A percentile compares a stretch with the other conserved stretches of the same genome.
Conservation (phyloP, 92 coral and sea anemone species). For the Bergia sp. region DNA sequence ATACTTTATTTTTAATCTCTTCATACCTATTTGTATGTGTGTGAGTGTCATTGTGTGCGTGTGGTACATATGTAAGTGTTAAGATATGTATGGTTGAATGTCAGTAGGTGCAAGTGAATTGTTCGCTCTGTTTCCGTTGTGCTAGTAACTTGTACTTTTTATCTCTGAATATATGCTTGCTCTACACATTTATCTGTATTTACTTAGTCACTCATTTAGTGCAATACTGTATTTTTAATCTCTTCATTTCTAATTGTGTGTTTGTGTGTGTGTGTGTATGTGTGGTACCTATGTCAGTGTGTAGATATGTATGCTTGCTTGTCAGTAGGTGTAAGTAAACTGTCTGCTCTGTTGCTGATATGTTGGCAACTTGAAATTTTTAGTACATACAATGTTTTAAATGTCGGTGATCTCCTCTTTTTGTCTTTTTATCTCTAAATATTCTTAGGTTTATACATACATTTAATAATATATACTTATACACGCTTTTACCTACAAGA, state of each 20-base stretch:
- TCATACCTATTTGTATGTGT: background rate
- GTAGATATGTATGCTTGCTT: conserved; percentile 14
- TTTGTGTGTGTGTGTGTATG: background rate
- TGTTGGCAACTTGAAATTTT: conserved; percentile 15
- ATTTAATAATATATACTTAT: conserved; percentile 7
- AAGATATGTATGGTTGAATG: background rate
- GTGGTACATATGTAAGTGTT: background rate
- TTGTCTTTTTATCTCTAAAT: conserved; percentile 20
- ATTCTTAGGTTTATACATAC: conserved; percentile 15
- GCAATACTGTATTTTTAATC: conserved; percentile 17
- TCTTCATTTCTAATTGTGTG: background rate
- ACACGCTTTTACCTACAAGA: conserved; percentile 11
- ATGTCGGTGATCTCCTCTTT: conserved; percentile 15
- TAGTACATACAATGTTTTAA: conserved; percentile 2
- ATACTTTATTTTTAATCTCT: background rate
- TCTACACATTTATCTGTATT: conserved; percentile 14
- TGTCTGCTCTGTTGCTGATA: conserved; percentile 6
- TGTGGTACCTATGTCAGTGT: conserved; percentile 16
- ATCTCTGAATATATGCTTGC: conserved; percentile 3
- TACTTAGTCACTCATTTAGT: conserved; percentile 7
- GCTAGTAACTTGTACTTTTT: conserved; percentile 12
- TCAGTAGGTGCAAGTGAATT: conserved; percentile 5
- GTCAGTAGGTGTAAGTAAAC: conserved; percentile 19
- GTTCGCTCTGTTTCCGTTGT: conserved; percentile 11
- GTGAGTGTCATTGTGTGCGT: background rate